Percentiles rank a stretch among this genome's conserved stretches.
Conservation (phyloP, 2,888 invertebrate genomes). For the Polyommatus icarus region DNA sequence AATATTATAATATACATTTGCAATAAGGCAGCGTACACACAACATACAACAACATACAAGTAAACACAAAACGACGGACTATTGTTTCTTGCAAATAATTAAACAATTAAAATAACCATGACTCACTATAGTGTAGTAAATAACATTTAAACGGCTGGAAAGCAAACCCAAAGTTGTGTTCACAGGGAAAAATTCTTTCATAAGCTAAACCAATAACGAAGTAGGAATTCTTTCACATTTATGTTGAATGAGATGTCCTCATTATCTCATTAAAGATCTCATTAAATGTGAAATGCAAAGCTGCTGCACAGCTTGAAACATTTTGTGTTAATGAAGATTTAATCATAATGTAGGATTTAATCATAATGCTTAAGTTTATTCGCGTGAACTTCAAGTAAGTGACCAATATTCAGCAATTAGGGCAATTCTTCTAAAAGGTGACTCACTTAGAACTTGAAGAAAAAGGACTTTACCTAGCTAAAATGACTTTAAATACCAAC, state of each 20-base stretch:
- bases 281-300: background rate
- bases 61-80: too few relatives aligned
- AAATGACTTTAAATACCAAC: too few relatives aligned
- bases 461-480: too few relatives aligned
- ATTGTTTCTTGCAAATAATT: too few relatives aligned
- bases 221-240: background rate
- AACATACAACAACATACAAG: too few relatives aligned
- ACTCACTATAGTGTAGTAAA: background rate
- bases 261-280: background rate
- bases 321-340: background rate
- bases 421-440: too few relatives aligned
- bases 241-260: slow-evolving; percentile 4
- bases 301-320: background rate
- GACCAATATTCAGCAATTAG: too few relatives aligned
- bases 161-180: background rate
- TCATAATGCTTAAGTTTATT: background rate
- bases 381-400: background rate
- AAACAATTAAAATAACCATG: too few relatives aligned
- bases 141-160: background rate
- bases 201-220: background rate
- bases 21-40: too few relatives aligned
- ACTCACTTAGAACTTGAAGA: too few relatives aligned
- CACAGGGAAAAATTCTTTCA: background rate
- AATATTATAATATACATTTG: too few relatives aligned
- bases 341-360: background rate